Base-by-base conservation (phyloP, 2,888 invertebrate genomes). In the Meteorus colon region DNA sequence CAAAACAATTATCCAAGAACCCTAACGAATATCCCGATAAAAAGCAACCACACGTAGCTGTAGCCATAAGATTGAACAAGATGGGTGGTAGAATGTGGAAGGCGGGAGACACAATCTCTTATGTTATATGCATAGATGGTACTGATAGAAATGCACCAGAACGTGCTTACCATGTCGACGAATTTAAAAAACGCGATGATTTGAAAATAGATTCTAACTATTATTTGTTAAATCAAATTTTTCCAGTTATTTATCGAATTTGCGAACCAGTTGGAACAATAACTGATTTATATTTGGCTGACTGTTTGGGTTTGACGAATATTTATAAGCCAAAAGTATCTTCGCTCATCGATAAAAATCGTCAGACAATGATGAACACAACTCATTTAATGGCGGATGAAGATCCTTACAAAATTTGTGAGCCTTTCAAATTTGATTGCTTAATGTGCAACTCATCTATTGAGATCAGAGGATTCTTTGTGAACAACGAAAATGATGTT, bases 191-290 rank as follows among this genome's bases (percentile, higher is more conserved):
- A 81, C 92, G 90, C 5, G 93, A 94, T 70, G 85, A 87, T 16
- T 90, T 97, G 1, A 94, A 94, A 88, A 92, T 96, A 2, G 99
- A 99, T 89, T 92, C 92, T 1, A 93, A 94, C 81, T 99, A 99
- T 90, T 99, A 99, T 90, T 91, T 99, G 81, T 93, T 96, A 0
- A 96, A 97, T 86, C 99, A 99, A 91, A 93, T 99, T 62, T 98
- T 98, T 89, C 99, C 99, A 0, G 98, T 99, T 0, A 95, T 99
- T 78, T 94, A 96, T 37, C 93, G 99, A 81, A 94, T 99, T 86
- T 97, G 97, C 87, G 98, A 98, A 81, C 98, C 98, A 0, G 96
- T 99, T 63, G 97, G 98, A 81, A 98, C 97, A 14, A 96, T 96
- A 80, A 98, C 98, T 90, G 93, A 96, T 2, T 95, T 95, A 70